phyloP scores from a whole-genome alignment of 2,888 invertebrate genomes.

The Eurytoma californica region DNA sequence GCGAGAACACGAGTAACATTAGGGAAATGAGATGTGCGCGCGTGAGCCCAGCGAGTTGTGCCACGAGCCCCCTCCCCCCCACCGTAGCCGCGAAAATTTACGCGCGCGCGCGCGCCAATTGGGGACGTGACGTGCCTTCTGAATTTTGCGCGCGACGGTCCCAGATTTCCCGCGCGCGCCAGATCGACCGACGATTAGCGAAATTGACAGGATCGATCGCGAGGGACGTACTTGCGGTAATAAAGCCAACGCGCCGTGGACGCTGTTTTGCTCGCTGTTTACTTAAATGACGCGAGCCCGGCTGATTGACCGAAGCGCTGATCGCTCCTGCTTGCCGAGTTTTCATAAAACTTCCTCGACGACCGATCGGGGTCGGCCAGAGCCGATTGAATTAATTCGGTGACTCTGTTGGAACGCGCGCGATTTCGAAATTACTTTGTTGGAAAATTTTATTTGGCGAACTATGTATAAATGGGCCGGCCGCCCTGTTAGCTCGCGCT shows the following conservation, averaged over 20 bases:
- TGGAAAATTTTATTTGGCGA: not conserved
- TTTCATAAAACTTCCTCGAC: not conserved
- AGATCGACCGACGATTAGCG: conserved; percentile 15
- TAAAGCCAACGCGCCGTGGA: conserved; percentile 25
- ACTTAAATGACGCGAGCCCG: conserved; percentile 4
- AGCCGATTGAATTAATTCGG: too few relatives aligned
- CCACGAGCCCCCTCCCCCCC: too few relatives aligned
- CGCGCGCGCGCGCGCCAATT: not conserved
- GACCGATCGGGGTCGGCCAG: not conserved
- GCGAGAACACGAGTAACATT: conserved; percentile 37
- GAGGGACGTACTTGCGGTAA: not conserved
- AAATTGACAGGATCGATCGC: conserved; percentile 10
- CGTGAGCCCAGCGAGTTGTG: not conserved
- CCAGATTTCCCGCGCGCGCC: too few relatives aligned
- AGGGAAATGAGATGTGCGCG: conserved; percentile 47
- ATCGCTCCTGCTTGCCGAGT: too few relatives aligned
- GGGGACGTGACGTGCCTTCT: not conserved
- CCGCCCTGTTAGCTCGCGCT: not conserved
- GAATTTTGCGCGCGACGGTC: not conserved
- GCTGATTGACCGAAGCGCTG: conserved; percentile 10
- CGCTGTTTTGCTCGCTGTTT: conserved; percentile 26
- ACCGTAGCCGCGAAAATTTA: conserved; percentile 3
- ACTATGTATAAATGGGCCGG: not conserved
- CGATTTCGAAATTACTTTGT: not conserved
- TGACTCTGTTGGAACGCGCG: not conserved